Conservation (phyloP, 2,113 vertebrate genomes). For the Dicrurus megarhynchus region DNA sequence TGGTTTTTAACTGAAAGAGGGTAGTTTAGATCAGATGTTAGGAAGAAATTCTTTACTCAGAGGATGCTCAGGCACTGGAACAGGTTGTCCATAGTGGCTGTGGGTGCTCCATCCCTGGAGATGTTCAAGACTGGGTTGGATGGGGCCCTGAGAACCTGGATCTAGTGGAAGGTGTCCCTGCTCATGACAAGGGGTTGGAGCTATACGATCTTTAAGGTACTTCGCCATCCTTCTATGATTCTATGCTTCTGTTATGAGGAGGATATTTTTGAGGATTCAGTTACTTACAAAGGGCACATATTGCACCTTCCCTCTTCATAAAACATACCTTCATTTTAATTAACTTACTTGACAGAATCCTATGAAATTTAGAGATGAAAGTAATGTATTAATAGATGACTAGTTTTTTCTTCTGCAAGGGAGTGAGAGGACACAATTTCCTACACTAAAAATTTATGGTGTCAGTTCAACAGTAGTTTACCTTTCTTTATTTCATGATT, state of each 20-base stretch:
- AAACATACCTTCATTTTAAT: background rate
- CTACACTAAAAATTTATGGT: background rate
- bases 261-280: background rate
- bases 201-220: background rate
- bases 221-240: background rate
- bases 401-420: background rate
- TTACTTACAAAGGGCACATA: background rate
- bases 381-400: background rate
- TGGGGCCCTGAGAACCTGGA: background rate
- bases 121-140: too few species aligned
- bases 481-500: background rate
- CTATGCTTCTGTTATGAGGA: background rate
- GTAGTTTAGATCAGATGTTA: background rate
- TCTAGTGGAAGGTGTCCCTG: background rate
- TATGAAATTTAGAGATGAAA: background rate
- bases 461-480: background rate
- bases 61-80: background rate
- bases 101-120: background rate
- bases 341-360: background rate
- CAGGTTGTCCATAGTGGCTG: too few species aligned
- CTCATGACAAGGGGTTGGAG: background rate
- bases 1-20: background rate
- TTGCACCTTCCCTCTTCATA: background rate
- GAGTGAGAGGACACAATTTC: background rate
- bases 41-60: background rate